A percentile compares a stretch with the other conserved stretches of the same genome.
Evolutionary conservation across 2,113 vertebrate species (phyloP).

Genomic region (Bos indicus): DNA sequence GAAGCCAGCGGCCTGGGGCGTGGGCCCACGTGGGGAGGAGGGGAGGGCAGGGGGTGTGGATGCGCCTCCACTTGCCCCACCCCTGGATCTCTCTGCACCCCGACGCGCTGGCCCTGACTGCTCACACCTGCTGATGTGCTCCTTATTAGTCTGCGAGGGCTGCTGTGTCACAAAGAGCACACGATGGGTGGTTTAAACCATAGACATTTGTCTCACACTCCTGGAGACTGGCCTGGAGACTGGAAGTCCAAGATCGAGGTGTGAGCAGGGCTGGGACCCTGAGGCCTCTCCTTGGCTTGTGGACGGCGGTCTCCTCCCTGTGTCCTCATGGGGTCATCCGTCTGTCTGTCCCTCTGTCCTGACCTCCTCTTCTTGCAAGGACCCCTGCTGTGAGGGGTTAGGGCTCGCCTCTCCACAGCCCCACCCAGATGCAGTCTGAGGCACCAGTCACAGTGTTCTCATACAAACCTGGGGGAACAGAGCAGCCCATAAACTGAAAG

Average conservation of each 20-base stretch:
- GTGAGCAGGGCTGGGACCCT: accelerated
- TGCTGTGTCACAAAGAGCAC: background rate
- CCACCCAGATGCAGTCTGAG: background rate
- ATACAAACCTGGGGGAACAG: background rate
- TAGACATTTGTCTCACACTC: background rate
- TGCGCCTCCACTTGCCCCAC: accelerated
- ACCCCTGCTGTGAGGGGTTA: accelerated
- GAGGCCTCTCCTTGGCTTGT: background rate
- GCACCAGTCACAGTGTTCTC: too few relatives aligned
- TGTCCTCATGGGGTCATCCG: accelerated
- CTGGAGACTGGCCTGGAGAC: background rate
- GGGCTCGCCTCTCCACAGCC: background rate
- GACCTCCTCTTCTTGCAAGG: too few relatives aligned
- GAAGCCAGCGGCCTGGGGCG: accelerated
- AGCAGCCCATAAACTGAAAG: too few relatives aligned
- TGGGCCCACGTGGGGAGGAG: too few relatives aligned
- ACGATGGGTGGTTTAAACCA: background rate
- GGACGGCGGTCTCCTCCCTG: accelerated
- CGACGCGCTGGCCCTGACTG: background rate
- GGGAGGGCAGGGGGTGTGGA: background rate
- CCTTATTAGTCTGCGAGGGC: too few relatives aligned
- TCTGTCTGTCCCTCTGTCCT: background rate
- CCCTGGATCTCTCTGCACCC: background rate
- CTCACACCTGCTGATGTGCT: too few relatives aligned
- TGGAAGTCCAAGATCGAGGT: too few relatives aligned